Conservation (phyloP, 92 coral and sea anemone genomes). For the Epizoanthus illoricatus region DNA sequence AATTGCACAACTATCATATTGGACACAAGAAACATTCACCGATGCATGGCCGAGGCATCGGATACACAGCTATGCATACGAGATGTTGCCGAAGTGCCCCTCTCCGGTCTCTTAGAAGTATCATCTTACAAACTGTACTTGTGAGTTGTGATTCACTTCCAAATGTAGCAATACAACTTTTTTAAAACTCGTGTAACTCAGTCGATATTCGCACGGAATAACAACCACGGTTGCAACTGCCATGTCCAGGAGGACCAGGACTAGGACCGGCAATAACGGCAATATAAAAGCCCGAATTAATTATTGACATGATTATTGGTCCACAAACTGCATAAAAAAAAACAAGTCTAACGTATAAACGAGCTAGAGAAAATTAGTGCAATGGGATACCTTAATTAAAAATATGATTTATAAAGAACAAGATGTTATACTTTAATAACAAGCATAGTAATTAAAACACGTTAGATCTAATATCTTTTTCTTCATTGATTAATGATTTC, state of each 20-base stretch:
- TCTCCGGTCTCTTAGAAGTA: no score
- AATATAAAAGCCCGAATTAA: neutral
- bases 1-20: no score
- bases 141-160: no score
- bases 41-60: neutral
- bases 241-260: no score
- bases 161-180: no score
- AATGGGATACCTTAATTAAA: neutral
- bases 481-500: conserved; percentile 13
- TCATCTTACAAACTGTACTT: no score
- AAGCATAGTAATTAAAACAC: neutral
- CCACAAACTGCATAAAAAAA: neutral
- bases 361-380: neutral
- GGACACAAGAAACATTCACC: neutral
- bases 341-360: neutral
- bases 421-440: neutral
- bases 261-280: no score
- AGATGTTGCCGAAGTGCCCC: no score
- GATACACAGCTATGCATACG: neutral
- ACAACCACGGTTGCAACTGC: no score
- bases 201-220: no score
- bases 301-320: neutral
- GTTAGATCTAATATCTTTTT: neutral
- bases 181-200: no score
- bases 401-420: neutral